These are phyloP conservation scores for Drosophila parvula DNA, from an alignment of 1,140 invertebrate species.

Conservation along the genomic window DNA sequence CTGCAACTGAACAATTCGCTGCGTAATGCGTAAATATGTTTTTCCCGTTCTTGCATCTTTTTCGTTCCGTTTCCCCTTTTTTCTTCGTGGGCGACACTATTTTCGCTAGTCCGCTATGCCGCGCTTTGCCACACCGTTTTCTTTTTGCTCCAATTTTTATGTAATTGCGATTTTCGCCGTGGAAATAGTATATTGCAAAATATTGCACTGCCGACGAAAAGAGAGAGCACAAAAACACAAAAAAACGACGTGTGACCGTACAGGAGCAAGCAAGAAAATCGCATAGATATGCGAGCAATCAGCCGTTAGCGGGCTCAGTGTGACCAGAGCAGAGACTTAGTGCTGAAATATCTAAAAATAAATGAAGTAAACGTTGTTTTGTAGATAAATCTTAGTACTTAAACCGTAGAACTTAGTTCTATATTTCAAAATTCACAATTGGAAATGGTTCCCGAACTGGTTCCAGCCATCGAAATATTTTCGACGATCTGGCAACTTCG, in stretches of 20 bases:
- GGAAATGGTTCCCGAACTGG: background rate
- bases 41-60: slow-evolving; percentile 66
- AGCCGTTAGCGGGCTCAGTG: slow-evolving; percentile 13
- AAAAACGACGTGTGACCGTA: slow-evolving; percentile 21
- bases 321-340: background rate
- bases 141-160: slow-evolving; percentile 28
- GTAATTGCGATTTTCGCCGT: slow-evolving; percentile 38
- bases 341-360: background rate
- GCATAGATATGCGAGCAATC: background rate
- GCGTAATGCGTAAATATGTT: slow-evolving; percentile 72
- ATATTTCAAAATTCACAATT: too few species aligned
- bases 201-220: slow-evolving; percentile 35
- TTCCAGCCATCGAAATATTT: background rate
- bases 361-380: too few species aligned
- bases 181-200: slow-evolving; percentile 37
- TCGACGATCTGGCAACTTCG: slow-evolving; percentile 1
- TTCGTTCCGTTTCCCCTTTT: slow-evolving; percentile 28
- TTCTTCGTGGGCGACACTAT: slow-evolving; percentile 13
- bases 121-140: slow-evolving; percentile 31
- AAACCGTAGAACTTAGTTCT: background rate
- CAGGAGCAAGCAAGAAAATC: background rate
- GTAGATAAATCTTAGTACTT: too few species aligned
- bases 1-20: slow-evolving; percentile 43
- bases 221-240: slow-evolving; percentile 33
- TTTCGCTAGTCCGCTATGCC: slow-evolving; percentile 17